Evolutionary conservation across 2,888 invertebrate species (phyloP).

Genomic region (Callimorpha dominula): DNA sequence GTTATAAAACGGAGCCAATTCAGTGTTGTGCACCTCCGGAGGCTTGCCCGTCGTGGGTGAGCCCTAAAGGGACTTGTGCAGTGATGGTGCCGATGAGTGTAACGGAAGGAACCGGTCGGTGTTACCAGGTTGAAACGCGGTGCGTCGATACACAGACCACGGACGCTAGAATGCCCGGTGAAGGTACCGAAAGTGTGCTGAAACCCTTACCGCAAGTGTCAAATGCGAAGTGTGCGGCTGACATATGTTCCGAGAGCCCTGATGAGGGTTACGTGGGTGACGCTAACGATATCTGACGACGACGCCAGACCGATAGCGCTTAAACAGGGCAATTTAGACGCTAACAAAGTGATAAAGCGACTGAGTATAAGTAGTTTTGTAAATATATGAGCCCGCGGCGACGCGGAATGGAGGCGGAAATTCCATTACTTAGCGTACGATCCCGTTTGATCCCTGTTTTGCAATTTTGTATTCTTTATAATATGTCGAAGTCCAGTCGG

Average conservation of each 20-base stretch:
- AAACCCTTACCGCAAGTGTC: constrained; percentile 80
- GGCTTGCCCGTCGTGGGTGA: constrained; percentile 79
- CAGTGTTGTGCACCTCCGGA: constrained; percentile 80
- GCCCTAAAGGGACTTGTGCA: constrained; percentile 84
- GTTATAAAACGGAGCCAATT: constrained; percentile 88
- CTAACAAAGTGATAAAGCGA: constrained; percentile 84
- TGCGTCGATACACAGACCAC: constrained; percentile 88
- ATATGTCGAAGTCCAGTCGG: constrained; percentile 41
- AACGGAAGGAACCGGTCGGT: constrained; percentile 78
- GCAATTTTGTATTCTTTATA: constrained; percentile 65
- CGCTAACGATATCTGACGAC: constrained; percentile 90
- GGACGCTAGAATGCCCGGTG: constrained; percentile 78
- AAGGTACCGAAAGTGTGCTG: constrained; percentile 75
- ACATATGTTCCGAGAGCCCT: constrained; percentile 91
- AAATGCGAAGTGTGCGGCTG: constrained; percentile 82
- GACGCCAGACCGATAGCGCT: constrained; percentile 78
- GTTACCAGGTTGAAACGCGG: constrained; percentile 86
- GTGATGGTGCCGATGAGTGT: constrained; percentile 83
- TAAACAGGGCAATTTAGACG: constrained; percentile 80
- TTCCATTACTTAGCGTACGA: constrained; percentile 44
- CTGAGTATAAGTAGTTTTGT: constrained; percentile 82
- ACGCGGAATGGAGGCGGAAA: constrained; percentile 48
- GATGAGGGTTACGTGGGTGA: constrained; percentile 96
- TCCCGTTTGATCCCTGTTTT: constrained; percentile 61
- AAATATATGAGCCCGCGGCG: constrained; percentile 58